Evolutionary conservation across 2,888 invertebrate genomes (phyloP).

Genomic region (Lampropteryx suffumata): DNA sequence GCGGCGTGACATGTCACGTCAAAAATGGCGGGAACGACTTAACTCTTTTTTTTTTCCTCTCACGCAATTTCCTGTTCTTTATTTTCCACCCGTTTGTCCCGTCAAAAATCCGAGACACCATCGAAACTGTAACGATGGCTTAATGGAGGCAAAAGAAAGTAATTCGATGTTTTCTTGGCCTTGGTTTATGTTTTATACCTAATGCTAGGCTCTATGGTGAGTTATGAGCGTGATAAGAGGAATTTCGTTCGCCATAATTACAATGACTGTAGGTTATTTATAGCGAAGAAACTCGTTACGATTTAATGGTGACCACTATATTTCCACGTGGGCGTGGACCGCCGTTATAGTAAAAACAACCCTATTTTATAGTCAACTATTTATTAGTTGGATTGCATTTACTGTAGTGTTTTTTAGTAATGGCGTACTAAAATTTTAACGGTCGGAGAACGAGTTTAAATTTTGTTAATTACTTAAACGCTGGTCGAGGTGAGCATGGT

Average conservation of each 20-base stretch:
- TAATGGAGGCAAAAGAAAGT: conserved; percentile 71
- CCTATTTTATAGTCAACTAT: conserved; percentile 55
- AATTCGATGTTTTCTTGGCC: conserved; percentile 54
- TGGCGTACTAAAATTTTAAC: conserved; percentile 27
- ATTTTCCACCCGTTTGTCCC: conserved; percentile 62
- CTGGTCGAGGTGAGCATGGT: conserved; percentile 11
- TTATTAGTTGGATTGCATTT: conserved; percentile 43
- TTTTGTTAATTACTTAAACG: conserved; percentile 19
- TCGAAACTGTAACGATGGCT: conserved; percentile 65
- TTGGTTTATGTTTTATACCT: conserved; percentile 54
- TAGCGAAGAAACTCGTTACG: conserved; percentile 70
- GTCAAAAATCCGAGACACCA: neutral
- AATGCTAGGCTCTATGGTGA: conserved; percentile 70
- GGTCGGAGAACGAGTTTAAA: conserved; percentile 16
- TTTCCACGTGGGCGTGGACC: conserved; percentile 65
- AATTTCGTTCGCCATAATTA: conserved; percentile 76
- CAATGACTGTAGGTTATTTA: conserved; percentile 71
- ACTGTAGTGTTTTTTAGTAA: conserved; percentile 32
- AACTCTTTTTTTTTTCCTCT: conserved; percentile 51
- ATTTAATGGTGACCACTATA: conserved; percentile 78
- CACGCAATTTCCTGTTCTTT: conserved; percentile 70
- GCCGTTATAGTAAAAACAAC: conserved; percentile 52
- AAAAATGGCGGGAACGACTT: conserved; percentile 53
- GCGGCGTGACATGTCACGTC: conserved; percentile 62
- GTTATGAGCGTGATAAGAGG: conserved; percentile 76